phyloP scores from a whole-genome alignment of 2,797 vertebrate species.

The Pantherophis alleghaniensis region DNA sequence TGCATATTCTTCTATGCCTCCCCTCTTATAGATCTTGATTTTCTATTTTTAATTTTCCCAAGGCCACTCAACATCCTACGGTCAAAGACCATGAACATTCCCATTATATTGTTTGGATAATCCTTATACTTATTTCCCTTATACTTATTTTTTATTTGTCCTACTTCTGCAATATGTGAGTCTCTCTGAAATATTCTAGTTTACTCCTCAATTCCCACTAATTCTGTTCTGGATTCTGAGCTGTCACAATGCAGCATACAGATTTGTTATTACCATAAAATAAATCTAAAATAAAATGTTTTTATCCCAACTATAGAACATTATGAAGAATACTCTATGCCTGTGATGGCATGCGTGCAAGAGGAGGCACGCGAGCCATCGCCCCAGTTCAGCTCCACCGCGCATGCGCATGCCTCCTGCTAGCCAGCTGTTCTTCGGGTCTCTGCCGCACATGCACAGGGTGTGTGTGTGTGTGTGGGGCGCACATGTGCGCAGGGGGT shows the following conservation, averaged over 20 bases:
- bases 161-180: neutral
- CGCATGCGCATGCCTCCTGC: too few species aligned
- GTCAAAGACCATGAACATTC: neutral
- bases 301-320: neutral
- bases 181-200: neutral
- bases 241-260: neutral
- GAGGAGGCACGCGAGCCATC: too few species aligned
- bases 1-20: neutral
- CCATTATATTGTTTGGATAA: neutral
- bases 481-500: too few species aligned
- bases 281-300: neutral
- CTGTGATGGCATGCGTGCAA: too few species aligned
- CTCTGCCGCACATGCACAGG: too few species aligned
- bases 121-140: neutral
- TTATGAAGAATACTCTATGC: neutral
- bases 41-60: neutral
- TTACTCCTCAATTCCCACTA: neutral
- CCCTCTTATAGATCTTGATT: neutral
- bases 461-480: too few species aligned
- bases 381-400: too few species aligned
- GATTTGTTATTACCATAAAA: neutral
- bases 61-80: neutral
- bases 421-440: too few species aligned
- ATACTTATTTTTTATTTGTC: neutral
- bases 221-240: neutral